Evolutionary conservation across 2,113 vertebrate species (phyloP).

Genomic region (cattle (Bos taurus)): ARS-UCD2.0 NC_037328.1:34189001-34189500

Average conservation of each 20-base stretch:
- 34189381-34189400: background rate
- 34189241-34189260: background rate
- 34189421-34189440: background rate
- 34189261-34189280: background rate
- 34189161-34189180: background rate
- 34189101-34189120: background rate
- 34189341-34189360: background rate
- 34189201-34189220: background rate
- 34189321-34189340: background rate
- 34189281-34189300: background rate
- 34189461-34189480: background rate
- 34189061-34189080: background rate
- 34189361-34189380: background rate
- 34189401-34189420: too few relatives aligned
- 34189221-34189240: background rate
- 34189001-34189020: background rate
- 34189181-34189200: background rate
- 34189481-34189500: background rate
- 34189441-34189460: background rate
- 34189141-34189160: background rate
- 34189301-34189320: background rate
- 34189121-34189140: background rate
- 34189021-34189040: background rate
- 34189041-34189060: background rate
- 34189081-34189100: background rate